phyloP scores from a whole-genome alignment of 2,797 vertebrate species.

The Bradypus variegatus region DNA sequence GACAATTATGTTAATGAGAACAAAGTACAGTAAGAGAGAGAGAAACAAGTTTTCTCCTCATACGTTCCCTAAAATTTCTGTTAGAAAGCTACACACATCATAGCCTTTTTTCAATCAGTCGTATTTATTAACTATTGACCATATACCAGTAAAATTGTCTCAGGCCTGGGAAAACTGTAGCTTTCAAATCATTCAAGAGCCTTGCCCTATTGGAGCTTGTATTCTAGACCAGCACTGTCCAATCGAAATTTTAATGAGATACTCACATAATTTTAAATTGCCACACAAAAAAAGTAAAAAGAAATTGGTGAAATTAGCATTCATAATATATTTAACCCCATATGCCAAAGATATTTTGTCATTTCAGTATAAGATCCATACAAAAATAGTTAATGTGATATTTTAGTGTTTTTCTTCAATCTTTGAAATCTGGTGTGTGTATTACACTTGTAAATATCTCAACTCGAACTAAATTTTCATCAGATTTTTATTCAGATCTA shows the following conservation, averaged over 20 bases:
- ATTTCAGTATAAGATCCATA: neutral
- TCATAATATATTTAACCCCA: neutral
- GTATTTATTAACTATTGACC: neutral
- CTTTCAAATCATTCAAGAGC: neutral
- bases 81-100: neutral
- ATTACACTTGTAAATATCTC: neutral
- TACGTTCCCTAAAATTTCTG: neutral
- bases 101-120: neutral
- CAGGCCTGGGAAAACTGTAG: neutral
- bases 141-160: neutral
- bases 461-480: neutral
- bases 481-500: neutral
- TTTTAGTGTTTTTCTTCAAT: neutral
- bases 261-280: neutral
- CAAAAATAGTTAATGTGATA: neutral
- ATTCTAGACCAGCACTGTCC: neutral
- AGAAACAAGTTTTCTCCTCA: neutral
- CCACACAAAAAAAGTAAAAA: neutral
- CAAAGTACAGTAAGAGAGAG: neutral
- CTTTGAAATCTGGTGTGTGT: neutral
- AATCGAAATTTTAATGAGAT: neutral
- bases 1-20: neutral
- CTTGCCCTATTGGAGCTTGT: neutral
- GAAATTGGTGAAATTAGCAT: neutral
- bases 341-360: neutral